Evolutionary conservation across 2,797 vertebrate species (phyloP).

Genomic region (Pterois miles): DNA sequence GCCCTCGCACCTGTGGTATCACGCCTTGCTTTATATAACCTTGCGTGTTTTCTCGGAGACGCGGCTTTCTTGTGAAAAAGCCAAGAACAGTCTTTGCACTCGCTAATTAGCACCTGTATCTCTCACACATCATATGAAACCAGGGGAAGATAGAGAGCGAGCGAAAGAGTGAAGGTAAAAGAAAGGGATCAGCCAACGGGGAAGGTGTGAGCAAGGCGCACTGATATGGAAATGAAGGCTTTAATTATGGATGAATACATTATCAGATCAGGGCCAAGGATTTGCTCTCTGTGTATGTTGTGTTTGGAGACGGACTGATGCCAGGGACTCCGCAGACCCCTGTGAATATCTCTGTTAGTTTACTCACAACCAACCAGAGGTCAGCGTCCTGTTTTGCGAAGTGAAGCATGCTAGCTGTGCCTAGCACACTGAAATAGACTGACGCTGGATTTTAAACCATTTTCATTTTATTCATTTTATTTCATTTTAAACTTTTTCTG

Average conservation of each 20-base stretch:
- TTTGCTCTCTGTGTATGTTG: constrained; percentile 51
- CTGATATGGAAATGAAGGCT: constrained; percentile 79
- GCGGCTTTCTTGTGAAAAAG: constrained; percentile 40
- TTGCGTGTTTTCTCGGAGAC: constrained; percentile 36
- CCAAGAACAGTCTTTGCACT: constrained; percentile 29
- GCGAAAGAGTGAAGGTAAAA: constrained; percentile 29
- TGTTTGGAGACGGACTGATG: constrained; percentile 59
- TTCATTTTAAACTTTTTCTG: constrained; percentile 40
- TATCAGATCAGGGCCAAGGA: constrained; percentile 71
- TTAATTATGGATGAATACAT: constrained; percentile 84
- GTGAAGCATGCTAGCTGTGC: background rate
- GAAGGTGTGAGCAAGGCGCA: constrained; percentile 70
- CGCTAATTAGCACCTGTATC: constrained; percentile 74
- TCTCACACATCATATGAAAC: constrained; percentile 44
- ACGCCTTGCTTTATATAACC: constrained; percentile 55
- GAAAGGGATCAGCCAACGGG: constrained; percentile 40
- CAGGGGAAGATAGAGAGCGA: constrained; percentile 12
- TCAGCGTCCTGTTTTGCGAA: background rate
- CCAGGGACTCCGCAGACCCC: constrained; percentile 33
- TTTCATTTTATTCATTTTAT: too few relatives aligned
- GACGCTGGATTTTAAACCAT: background rate
- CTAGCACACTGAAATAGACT: background rate
- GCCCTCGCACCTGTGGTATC: constrained; percentile 17
- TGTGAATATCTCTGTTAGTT: constrained; percentile 32
- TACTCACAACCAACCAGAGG: constrained; percentile 21